Base-by-base conservation (phyloP, 2,113 vertebrate genomes). In the Centropus unirufus region DNA sequence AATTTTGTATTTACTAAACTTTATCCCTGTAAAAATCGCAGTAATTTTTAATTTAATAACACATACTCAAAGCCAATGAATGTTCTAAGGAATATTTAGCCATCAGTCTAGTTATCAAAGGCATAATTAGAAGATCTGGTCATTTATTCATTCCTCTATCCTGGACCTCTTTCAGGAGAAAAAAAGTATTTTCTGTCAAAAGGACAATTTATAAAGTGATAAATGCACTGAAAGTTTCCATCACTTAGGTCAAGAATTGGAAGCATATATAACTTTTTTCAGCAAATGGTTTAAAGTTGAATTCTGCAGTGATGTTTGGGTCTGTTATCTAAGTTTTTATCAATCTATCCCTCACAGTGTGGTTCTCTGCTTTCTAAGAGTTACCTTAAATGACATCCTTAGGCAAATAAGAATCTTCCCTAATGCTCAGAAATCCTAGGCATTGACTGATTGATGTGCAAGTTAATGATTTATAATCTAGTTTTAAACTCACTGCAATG, bases 381-480 rank as follows among this genome's bases (percentile, higher is more conserved):
- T 76, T 94, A 32, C 69, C 61, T 93, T 90, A 93, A 93, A 84
- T 83, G 59, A 92, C 74, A 83, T 79, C 83, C 84, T 89, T 89
- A 96, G 62, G 87, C 83, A 93, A 90, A 62, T 36, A 68, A 77
- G 79, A 89, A 51, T 87, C 54, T 77, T 84, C 57, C 22, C 46
- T 93, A 95, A 85, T 75, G 42, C 49, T 89, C 12, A 11, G 70
- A 96, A 97, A 96, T 96, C 69, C 79, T 87, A 61, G 87, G 63
- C 29, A 62, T 12, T 80, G 73, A 49, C 87, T 96, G 52, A 59
- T 94, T 93, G 78, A 97, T 95, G 59, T 85, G 91, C 83, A 96
- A 96, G 21, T 91, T 94, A 96, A 94, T 94, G 93, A 96, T 95
- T 96, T 96, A 92, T 96, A 80, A 96, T 96, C 95, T 90, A 72